Conservation (phyloP, 2,113 vertebrate genomes). For the Cephalopholis sonnerati region DNA sequence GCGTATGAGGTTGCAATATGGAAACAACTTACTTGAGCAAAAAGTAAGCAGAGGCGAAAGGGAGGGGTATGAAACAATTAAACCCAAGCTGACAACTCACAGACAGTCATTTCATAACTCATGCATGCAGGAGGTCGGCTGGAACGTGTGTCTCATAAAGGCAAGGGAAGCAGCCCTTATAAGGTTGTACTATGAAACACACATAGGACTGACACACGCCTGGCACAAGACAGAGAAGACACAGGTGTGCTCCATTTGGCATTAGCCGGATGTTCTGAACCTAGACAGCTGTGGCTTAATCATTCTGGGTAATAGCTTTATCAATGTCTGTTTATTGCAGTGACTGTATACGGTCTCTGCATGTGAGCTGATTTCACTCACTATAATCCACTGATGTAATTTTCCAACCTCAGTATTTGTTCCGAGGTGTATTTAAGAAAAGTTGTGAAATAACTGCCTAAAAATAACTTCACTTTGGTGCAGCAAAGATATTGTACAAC, state of each 20-base stretch:
- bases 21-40: conserved; percentile 46
- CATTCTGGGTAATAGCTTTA: conserved; percentile 3
- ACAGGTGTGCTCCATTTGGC: conserved; percentile 50
- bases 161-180: conserved; percentile 34
- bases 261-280: conserved; percentile 22
- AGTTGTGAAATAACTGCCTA: no score
- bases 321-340: conserved; percentile 21
- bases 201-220: conserved; percentile 42
- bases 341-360: conserved; percentile 12
- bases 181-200: conserved; percentile 41
- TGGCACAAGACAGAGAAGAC: conserved; percentile 53
- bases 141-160: not conserved
- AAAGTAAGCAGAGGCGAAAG: conserved; percentile 25
- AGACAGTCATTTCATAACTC: conserved; percentile 65
- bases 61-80: conserved; percentile 42
- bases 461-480: no score
- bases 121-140: not conserved
- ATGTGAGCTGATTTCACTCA: conserved; percentile 8
- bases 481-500: no score
- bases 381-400: conserved; percentile 14
- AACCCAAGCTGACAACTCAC: conserved; percentile 38
- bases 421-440: no score
- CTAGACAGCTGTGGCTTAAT: conserved; percentile 49
- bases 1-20: conserved; percentile 24
- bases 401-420: not conserved